Conservation (phyloP, 2,888 invertebrate species). For the Drosophila falleni region DNA sequence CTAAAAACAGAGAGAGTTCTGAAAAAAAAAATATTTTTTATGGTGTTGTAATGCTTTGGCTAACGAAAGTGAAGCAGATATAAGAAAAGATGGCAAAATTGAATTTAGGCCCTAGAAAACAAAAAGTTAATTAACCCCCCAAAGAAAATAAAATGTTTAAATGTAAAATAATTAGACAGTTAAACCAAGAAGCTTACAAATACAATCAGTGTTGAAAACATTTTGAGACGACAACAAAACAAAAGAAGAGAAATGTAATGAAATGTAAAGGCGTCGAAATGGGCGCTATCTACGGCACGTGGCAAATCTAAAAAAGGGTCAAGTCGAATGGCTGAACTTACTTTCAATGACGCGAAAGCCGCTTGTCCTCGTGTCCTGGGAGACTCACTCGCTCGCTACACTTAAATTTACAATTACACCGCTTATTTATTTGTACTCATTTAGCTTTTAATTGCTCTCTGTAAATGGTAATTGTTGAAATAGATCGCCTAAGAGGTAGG, state of each 20-base stretch:
- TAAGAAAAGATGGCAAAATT: conserved; percentile 43
- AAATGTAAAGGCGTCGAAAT: conserved; percentile 40
- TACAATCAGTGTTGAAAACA: conserved; percentile 84
- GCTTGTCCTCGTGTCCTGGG: conserved; percentile 11
- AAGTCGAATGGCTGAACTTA: conserved; percentile 36
- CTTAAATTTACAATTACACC: conserved; percentile 39
- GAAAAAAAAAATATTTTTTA: conserved; percentile 71
- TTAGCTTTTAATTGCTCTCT: conserved; percentile 56
- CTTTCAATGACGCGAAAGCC: conserved; percentile 17
- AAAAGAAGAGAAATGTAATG: conserved; percentile 25
- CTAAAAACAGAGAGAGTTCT: conserved; percentile 51
- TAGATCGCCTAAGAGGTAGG: conserved; percentile 49
- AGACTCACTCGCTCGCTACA: conserved; percentile 31
- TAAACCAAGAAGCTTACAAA: conserved; percentile 85
- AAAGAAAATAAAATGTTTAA: conserved; percentile 76
- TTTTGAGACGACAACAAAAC: conserved; percentile 62
- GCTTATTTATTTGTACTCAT: conserved; percentile 68
- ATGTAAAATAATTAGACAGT: conserved; percentile 82
- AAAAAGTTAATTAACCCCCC: conserved; percentile 53
- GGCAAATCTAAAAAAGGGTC: conserved; percentile 60
- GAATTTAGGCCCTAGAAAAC: conserved; percentile 65
- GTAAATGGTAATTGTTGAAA: conserved; percentile 64
- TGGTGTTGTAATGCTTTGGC: conserved; percentile 74
- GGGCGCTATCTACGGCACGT: conserved; percentile 62
- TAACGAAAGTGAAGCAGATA: conserved; percentile 28